phyloP scores from a whole-genome alignment of 2,888 invertebrate species.

The Myathropa florea region DNA sequence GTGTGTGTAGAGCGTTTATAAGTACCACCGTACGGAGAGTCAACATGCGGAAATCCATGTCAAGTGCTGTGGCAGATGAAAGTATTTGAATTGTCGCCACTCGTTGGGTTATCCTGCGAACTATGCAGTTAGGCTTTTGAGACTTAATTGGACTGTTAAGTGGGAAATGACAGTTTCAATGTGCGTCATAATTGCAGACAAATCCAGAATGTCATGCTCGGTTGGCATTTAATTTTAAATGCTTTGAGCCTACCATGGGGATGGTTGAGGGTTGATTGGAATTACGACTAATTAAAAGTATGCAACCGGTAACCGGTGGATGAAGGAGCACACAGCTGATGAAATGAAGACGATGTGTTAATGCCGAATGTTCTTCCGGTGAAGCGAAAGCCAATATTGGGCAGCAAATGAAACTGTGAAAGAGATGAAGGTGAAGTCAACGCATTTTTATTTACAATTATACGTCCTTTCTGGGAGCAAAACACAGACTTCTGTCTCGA shows the following conservation, averaged over 20 bases:
- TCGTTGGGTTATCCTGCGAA: not conserved
- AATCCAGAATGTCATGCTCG: not conserved
- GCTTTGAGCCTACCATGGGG: not conserved
- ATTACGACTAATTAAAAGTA: too few species aligned
- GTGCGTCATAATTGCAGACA: not conserved
- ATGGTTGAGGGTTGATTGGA: too few species aligned
- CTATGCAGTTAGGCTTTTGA: not conserved
- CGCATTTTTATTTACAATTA: too few species aligned
- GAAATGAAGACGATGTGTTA: too few species aligned
- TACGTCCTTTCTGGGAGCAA: too few species aligned
- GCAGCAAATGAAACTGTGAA: too few species aligned
- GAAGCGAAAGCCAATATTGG: too few species aligned
- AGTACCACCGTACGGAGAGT: not conserved
- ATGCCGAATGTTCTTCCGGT: too few species aligned
- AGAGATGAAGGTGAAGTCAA: too few species aligned
- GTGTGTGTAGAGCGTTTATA: not conserved
- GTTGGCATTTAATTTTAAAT: not conserved
- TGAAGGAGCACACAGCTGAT: too few species aligned
- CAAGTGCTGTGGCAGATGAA: slow-evolving; percentile 27
- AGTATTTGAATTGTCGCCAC: slow-evolving; percentile 12
- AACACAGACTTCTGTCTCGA: too few species aligned
- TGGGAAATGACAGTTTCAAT: slow-evolving; percentile 3
- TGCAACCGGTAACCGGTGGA: too few species aligned
- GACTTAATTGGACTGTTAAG: slow-evolving; percentile 30
- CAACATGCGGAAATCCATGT: slow-evolving; percentile 31